Conservation (phyloP, 1,140 invertebrate genomes). For the Drosophila quadrilineata region DNA sequence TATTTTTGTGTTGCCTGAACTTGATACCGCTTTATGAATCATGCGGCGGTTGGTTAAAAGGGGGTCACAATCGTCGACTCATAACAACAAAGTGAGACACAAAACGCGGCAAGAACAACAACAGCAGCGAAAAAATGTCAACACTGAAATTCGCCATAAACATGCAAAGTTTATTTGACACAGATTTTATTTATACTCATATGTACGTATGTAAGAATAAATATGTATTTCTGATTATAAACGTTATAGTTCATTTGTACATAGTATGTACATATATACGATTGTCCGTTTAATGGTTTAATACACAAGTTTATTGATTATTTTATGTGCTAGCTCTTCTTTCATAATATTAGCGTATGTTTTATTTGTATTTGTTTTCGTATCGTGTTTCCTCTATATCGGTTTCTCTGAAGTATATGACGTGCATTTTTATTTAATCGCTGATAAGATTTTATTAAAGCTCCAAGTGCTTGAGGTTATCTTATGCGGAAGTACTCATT, state of each 20-base stretch:
- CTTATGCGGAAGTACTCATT: constrained; percentile 27
- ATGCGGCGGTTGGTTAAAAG: constrained; percentile 46
- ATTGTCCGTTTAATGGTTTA: not conserved
- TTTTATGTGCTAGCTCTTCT: not conserved
- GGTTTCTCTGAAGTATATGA: constrained; percentile 4
- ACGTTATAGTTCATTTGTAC: not conserved
- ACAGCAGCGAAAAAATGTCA: constrained; percentile 16
- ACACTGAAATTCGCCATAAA: constrained; percentile 56
- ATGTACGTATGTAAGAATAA: not conserved
- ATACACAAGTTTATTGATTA: not conserved
- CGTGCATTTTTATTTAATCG: constrained; percentile 18
- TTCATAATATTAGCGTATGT: not conserved
- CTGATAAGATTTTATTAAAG: constrained; percentile 34
- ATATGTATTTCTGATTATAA: not conserved
- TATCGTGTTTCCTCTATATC: not conserved
- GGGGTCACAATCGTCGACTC: constrained; percentile 51
- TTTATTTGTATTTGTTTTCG: not conserved
- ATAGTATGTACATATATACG: not conserved
- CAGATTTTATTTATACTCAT: constrained; percentile 44
- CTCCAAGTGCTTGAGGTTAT: constrained; percentile 10
- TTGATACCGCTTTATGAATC: constrained; percentile 71
- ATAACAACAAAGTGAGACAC: constrained; percentile 34
- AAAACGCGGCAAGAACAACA: constrained; percentile 40
- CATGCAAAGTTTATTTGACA: constrained; percentile 75
- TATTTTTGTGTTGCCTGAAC: constrained; percentile 49